Evolutionary conservation across 2,888 invertebrate species (phyloP).

Genomic region (Rutpela maculata): DNA sequence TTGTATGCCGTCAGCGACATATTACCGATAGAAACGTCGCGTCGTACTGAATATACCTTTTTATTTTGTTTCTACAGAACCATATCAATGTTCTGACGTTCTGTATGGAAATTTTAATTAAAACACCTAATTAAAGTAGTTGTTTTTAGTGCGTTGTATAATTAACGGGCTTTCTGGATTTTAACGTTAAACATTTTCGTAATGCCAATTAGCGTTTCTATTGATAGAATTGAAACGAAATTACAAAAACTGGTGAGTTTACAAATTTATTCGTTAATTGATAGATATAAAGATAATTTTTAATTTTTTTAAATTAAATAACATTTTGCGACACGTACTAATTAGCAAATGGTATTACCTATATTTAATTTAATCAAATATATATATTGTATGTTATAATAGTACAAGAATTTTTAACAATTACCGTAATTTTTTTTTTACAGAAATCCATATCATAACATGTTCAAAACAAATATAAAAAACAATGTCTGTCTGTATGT

Average conservation of each 20-base stretch:
- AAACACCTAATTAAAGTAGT: conserved; percentile 5
- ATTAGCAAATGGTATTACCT: no score
- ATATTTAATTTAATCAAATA: no score
- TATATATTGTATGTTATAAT: no score
- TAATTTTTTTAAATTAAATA: background rate
- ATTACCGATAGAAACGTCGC: background rate
- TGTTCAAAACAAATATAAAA: no score
- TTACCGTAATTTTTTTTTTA: no score
- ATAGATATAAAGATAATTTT: conserved; percentile 18
- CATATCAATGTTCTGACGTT: background rate
- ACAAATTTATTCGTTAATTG: conserved; percentile 7
- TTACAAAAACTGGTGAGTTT: conserved; percentile 21
- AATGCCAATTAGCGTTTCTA: conserved; percentile 29
- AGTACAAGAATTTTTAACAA: no score
- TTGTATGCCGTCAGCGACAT: no score
- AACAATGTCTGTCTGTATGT: no score
- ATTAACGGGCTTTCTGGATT: conserved; percentile 14
- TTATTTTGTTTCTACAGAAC: background rate
- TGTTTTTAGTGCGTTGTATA: conserved; percentile 1
- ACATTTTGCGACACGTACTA: conserved; percentile 1
- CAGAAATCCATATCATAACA: no score
- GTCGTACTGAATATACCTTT: background rate
- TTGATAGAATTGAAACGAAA: conserved; percentile 16
- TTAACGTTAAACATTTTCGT: conserved; percentile 19
- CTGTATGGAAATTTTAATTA: conserved; percentile 12